Conservation (phyloP, 23 tunicate genomes). For the Clavelina lepadiformis region DNA sequence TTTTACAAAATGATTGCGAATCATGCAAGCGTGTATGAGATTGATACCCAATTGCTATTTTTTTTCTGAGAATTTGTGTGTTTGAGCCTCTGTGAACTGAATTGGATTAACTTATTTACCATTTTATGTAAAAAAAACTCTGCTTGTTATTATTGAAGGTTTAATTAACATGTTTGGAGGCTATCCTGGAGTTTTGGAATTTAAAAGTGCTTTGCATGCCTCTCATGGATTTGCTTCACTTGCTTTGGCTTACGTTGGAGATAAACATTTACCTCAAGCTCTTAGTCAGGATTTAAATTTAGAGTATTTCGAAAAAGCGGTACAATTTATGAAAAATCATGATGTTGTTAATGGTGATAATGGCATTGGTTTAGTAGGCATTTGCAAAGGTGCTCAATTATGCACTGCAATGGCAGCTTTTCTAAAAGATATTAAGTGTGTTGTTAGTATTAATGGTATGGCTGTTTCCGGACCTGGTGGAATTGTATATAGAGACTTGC, state of each 20-base stretch:
- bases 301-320: slow-evolving; percentile 51
- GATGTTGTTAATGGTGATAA: slow-evolving; percentile 4
- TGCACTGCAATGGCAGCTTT: slow-evolving; percentile 27
- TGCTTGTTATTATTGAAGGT: slow-evolving; percentile 23
- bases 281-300: slow-evolving; percentile 4
- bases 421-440: slow-evolving; percentile 23
- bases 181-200: slow-evolving; percentile 54
- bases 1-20: too few relatives aligned
- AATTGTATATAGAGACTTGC: slow-evolving; percentile 2
- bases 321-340: slow-evolving; percentile 4
- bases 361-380: slow-evolving; percentile 40
- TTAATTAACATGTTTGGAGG: slow-evolving; percentile 52
- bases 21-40: too few relatives aligned
- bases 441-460: slow-evolving; percentile 30
- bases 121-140: too few relatives aligned
- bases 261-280: slow-evolving; percentile 7
- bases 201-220: slow-evolving; percentile 42
- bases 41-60: too few relatives aligned
- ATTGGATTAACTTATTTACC: too few relatives aligned
- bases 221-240: slow-evolving; percentile 62
- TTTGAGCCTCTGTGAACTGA: too few relatives aligned
- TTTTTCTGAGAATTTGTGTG: too few relatives aligned
- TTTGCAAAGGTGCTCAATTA: slow-evolving; percentile 21
- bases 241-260: slow-evolving; percentile 42
- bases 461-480: background rate